Evolutionary conservation across 2,888 invertebrate genomes (phyloP).

Genomic region (Philereme transversata): DNA sequence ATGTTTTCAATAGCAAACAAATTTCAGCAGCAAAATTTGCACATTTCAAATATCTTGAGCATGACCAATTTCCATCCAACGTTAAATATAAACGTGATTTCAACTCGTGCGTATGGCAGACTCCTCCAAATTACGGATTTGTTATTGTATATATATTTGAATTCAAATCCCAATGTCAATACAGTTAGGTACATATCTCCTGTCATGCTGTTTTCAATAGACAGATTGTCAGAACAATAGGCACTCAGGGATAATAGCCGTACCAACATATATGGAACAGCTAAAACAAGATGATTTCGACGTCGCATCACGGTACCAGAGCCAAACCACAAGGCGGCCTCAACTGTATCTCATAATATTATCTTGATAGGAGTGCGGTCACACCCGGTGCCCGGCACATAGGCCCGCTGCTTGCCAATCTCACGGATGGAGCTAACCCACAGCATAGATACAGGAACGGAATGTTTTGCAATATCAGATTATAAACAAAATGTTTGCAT

Average conservation of each 20-base stretch:
- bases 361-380: conserved; percentile 55
- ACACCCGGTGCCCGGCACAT: conserved; percentile 37
- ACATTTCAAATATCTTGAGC: conserved; percentile 7
- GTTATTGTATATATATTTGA: background rate
- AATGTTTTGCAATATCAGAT: conserved; percentile 28
- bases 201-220: conserved; percentile 11
- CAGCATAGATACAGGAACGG: conserved; percentile 22
- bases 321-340: conserved; percentile 56
- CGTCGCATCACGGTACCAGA: conserved; percentile 43
- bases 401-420: conserved; percentile 34
- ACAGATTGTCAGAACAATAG: conserved; percentile 22
- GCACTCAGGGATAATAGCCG: conserved; percentile 14
- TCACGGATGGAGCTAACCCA: conserved; percentile 24
- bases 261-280: conserved; percentile 12
- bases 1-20: background rate
- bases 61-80: conserved; percentile 11
- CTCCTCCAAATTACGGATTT: background rate
- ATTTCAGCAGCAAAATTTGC: conserved; percentile 9
- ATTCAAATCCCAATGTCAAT: conserved; percentile 1
- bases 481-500: conserved; percentile 21
- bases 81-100: background rate
- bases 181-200: conserved; percentile 4
- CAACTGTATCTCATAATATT: conserved; percentile 53
- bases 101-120: conserved; percentile 1
- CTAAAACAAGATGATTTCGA: conserved; percentile 24